phyloP scores from a whole-genome alignment of 1,140 invertebrate genomes.

The Formica exsecta region DNA sequence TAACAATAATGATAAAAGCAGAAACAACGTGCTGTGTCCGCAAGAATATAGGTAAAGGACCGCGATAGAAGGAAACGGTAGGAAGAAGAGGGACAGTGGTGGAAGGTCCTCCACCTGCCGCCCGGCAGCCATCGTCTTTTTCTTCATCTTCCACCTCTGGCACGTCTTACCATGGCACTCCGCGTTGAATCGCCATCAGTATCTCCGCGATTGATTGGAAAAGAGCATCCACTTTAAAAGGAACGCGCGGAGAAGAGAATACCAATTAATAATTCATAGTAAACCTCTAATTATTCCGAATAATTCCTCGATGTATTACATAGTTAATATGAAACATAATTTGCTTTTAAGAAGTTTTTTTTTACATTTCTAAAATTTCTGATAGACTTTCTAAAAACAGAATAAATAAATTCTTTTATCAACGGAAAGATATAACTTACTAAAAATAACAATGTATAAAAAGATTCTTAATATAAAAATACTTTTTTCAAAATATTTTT shows the following conservation, averaged over 20 bases:
- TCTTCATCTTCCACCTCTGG: slow-evolving; percentile 33
- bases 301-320: slow-evolving; percentile 16
- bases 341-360: not conserved
- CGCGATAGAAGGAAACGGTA: slow-evolving; percentile 55
- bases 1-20: slow-evolving; percentile 78
- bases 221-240: slow-evolving; percentile 6
- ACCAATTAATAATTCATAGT: slow-evolving; percentile 47
- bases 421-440: not conserved
- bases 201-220: slow-evolving; percentile 55
- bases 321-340: not conserved
- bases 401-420: not conserved
- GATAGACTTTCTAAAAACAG: not conserved
- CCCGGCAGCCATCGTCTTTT: slow-evolving; percentile 67
- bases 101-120: slow-evolving; percentile 68
- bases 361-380: slow-evolving; percentile 1
- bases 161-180: slow-evolving; percentile 28
- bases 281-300: slow-evolving; percentile 34
- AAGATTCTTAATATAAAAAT: not conserved
- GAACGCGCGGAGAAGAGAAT: not conserved
- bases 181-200: slow-evolving; percentile 66
- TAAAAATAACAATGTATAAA: not conserved
- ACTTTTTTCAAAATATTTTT: not conserved
- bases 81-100: not conserved
- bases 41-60: slow-evolving; percentile 37
- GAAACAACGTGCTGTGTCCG: slow-evolving; percentile 63